Evolutionary conservation across 2,888 invertebrate genomes (phyloP).

Genomic region (Phaedon cochleariae): DNA sequence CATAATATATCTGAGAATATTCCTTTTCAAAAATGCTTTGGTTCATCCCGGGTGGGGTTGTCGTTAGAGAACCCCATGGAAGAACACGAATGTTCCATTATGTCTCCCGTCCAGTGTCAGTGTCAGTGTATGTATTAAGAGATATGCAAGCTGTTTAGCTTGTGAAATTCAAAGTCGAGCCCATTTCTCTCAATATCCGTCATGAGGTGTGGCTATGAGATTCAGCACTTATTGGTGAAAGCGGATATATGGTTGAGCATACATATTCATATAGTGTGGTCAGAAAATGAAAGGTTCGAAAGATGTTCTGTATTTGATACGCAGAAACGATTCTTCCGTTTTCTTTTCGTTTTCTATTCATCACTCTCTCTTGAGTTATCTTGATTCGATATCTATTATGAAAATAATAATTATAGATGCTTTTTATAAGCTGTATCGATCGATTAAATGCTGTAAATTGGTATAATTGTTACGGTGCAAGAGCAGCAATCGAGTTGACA

Average conservation of each 20-base stretch:
- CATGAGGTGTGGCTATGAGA: constrained; percentile 2
- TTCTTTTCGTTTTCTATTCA: background rate
- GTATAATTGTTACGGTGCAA: too few species aligned
- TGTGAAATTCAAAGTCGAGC: background rate
- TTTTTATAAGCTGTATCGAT: background rate
- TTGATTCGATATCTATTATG: background rate
- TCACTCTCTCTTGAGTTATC: background rate
- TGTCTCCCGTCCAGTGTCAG: too few species aligned
- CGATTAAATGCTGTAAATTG: too few species aligned
- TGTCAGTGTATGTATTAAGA: background rate
- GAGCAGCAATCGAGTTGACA: too few species aligned
- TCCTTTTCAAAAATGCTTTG: background rate
- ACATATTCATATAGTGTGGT: constrained; percentile 2
- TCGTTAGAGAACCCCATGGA: background rate
- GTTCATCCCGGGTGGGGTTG: background rate
- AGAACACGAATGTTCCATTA: background rate
- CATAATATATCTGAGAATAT: too few species aligned
- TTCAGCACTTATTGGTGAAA: constrained; percentile 1
- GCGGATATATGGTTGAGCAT: background rate
- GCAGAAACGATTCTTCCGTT: background rate
- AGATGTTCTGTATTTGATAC: background rate
- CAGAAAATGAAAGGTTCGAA: background rate
- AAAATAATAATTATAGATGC: background rate
- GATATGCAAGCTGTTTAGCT: background rate
- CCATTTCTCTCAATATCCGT: background rate